These are phyloP conservation scores for Gobio gobio DNA, from an alignment of 2,113 vertebrate species.

Conservation along the genomic window DNA sequence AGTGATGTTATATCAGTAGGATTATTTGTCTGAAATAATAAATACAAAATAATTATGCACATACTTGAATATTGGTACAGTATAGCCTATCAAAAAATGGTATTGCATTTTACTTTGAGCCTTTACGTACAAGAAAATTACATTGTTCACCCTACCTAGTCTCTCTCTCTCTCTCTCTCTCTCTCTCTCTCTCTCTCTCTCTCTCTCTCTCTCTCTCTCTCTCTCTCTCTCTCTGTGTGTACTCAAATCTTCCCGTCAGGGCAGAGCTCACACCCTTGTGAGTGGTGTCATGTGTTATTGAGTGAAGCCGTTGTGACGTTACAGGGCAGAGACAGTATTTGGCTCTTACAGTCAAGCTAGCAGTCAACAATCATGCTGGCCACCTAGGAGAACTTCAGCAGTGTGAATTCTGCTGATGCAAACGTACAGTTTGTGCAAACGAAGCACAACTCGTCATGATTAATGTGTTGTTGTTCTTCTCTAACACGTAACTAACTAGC, in stretches of 20 bases:
- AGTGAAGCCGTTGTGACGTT: constrained; percentile 18
- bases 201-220: not conserved
- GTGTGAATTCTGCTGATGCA: constrained; percentile 19
- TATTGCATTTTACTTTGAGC: not conserved
- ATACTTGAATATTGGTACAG: not conserved
- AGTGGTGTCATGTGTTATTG: constrained; percentile 49
- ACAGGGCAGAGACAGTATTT: constrained; percentile 39
- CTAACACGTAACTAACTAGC: not conserved
- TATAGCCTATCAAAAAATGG: not conserved
- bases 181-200: not conserved
- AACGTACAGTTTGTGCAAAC: not conserved
- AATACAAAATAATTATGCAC: not conserved
- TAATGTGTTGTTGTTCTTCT: not conserved
- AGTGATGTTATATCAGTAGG: not conserved
- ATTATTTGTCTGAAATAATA: not conserved
- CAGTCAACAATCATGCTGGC: not conserved
- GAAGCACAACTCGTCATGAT: constrained; percentile 8
- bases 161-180: not conserved
- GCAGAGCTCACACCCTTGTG: constrained; percentile 46
- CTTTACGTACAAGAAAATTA: not conserved
- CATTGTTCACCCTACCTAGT: not conserved
- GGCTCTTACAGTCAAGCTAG: constrained; percentile 10
- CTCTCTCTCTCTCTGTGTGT: not conserved
- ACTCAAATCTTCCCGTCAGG: not conserved
- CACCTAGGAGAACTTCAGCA: constrained; percentile 11